phyloP scores from a whole-genome alignment of 2,888 invertebrate species.

The Axea sp. region DNA sequence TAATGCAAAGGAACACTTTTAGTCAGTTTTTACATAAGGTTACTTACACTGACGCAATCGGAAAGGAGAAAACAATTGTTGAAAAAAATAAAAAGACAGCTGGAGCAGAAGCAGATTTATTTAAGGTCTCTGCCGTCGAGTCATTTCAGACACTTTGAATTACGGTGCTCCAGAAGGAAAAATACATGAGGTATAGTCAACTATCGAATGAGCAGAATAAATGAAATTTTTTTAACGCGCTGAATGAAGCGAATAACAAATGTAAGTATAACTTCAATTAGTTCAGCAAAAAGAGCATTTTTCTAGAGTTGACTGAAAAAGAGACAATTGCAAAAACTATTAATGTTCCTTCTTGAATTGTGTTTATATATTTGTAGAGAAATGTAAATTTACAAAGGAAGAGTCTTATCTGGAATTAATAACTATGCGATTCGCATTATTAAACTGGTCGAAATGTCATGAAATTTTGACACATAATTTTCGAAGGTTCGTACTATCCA shows the following conservation, averaged over 20 bases:
- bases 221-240: conserved; percentile 2
- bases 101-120: conserved; percentile 51
- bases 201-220: conserved; percentile 11
- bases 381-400: too few species aligned
- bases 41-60: conserved; percentile 54
- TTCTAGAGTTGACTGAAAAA: too few species aligned
- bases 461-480: too few species aligned
- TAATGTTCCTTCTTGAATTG: too few species aligned
- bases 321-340: too few species aligned
- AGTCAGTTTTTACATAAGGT: conserved; percentile 58
- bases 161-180: conserved; percentile 9
- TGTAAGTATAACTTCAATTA: background rate
- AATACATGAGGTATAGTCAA: conserved; percentile 5
- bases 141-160: conserved; percentile 48
- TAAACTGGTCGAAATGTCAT: too few species aligned
- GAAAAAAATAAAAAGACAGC: conserved; percentile 32
- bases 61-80: conserved; percentile 50
- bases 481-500: too few species aligned
- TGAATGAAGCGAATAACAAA: conserved; percentile 3
- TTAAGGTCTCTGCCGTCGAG: conserved; percentile 41
- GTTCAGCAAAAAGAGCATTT: background rate
- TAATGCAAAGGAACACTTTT: conserved; percentile 68
- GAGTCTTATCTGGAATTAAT: too few species aligned
- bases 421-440: too few species aligned
- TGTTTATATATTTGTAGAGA: too few species aligned